Base-by-base conservation (phyloP, 2,888 invertebrate species). In the Myopa testacea region DNA sequence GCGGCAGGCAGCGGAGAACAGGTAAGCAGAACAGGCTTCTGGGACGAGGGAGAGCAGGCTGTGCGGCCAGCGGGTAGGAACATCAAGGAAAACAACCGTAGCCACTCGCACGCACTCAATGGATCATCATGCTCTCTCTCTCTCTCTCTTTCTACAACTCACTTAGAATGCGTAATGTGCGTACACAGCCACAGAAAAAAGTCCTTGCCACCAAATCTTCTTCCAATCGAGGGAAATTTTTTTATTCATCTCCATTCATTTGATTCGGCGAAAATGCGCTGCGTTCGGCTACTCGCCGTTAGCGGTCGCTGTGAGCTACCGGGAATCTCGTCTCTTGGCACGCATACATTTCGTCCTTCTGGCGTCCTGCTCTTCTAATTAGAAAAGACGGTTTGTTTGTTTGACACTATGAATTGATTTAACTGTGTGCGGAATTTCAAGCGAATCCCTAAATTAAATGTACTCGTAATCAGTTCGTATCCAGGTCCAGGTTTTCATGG, bases 391-490 rank as follows among this genome's bases (percentile, higher is more conserved):
- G 85, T 86, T 86, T 55, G 26, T 55, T 63, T 37, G 26, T 10
- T 37, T 5, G 14, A n/a, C 85, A 85, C 86, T 86, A 86, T 85
- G 84, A 84, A 84, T 85, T 84, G 83, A 86, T 84, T 86, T 84
- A 81, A 77, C 82, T 82, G n/a, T 63, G 34, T 50, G 45, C 45
- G 6, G 71, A 19, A 63, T 62, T 60, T 62, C 5, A 4, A 45
- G 38, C 37, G 34, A 74, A 52, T 50, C n/a, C 76, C 81, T 82
- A 83, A 82, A 84, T 85, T 84, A 83, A 86, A 84, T 85, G 84
- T 83, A 86, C 86, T 85, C 86, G 86, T 75, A 26, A 26, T 26
- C 26, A 26, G 26, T 26, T 26, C 26, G 26, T 26, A 26, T 45
- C 45, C 45, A 45, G 45, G 7, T 45, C 45, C 45, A 45, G 45